Base-by-base conservation (phyloP, 2,113 vertebrate species). In the Chloebia gouldiae region DNA sequence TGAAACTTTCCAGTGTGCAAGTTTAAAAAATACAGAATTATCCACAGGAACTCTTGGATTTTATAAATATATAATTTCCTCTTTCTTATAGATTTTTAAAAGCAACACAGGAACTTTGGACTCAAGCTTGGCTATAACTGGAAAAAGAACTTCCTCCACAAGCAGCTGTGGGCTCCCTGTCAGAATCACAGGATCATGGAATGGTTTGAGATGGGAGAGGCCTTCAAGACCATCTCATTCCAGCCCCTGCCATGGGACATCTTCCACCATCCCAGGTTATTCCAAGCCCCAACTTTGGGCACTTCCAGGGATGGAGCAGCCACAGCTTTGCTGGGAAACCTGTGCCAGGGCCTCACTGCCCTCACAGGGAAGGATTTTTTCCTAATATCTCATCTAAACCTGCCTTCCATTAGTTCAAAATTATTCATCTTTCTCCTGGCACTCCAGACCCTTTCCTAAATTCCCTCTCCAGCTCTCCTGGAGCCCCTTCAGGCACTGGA, bases 301-400 rank as follows among this genome's bases (percentile, higher is more conserved):
- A 40, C 3, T 59, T 44, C 4, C 45, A 81, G 39, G 19, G 40
- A 47, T 69, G 30, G n/a, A 0, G 2, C n/a, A 89, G 16, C 30
- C 45, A 35, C 54, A 61, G 30, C 3, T 61, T 35, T 6, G 2
- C 20, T 54, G 30, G 40, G 1, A 0, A 76, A 27, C 17, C 8
- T 25, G 2, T 35, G 30, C 40, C 39, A 69, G 11, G 7, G 2
- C 6, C 12, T 47, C 21, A 1, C 2, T 0, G 7, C 2, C 2
- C 10, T 69, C 79, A 4, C 4, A 13, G 21, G 2, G 17, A 47
- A 69, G 54, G 28, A 40, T 35, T 33, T 35, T 14, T 82, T 35
- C 70, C 8, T 11, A 13, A 27, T 54, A 31, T 54, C 40, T 9
- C 2, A 13, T 37, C 10, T 76, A 54, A 69, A 42, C 2, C 21